Base-by-base conservation (phyloP, 2,113 vertebrate species). In the Oceanites oceanicus region DNA sequence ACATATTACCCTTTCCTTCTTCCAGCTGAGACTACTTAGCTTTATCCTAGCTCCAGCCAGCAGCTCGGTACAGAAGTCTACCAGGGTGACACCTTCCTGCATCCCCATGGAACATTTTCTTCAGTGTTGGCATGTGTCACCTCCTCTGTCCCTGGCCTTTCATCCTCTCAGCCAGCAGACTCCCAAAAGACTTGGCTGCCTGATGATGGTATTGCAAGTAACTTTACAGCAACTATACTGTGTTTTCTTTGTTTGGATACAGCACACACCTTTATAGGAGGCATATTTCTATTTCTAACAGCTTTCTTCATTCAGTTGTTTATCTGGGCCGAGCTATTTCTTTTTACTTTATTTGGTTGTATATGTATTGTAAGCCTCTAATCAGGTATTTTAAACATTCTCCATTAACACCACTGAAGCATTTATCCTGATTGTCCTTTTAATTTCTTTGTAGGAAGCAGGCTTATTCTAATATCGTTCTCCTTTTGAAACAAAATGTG, bases 41-140 rank as follows among this genome's bases (percentile, higher is more conserved):
- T 68, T 63, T 55, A 81, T 76, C 29, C 81, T 45, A 45, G 16
- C 49, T 65, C 32, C 55, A 90, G n/a, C 21, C 79, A 50, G 36
- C 38, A 80, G 14, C 38, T 84, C 0, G 0, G 30, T 38, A 70
- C 34, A 52, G 36, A 61, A 32, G 4, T 50, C 44, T 56, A 13
- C 17, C 19, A 67, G 27, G 27, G 13, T 53, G 47, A 36, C 7
- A 7, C 44, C 25, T 45, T 92, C 25, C 22, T 59, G 19, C 20
- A 68, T 40, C 25, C 25, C 40, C 55, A 47, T 5, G 29, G 55
- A 66, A 65, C 3, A 2, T 47, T 77, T 79, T 70, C 32, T 56
- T 81, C 50, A 65, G 0, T n/a, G 21, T 5, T 85, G 65, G 40
- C 29, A 52, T 15, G 32, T 92, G 45, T 29, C 89, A 47, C 53